Conservation (phyloP, 1,140 invertebrate species). For the Aphis craccivora region DNA sequence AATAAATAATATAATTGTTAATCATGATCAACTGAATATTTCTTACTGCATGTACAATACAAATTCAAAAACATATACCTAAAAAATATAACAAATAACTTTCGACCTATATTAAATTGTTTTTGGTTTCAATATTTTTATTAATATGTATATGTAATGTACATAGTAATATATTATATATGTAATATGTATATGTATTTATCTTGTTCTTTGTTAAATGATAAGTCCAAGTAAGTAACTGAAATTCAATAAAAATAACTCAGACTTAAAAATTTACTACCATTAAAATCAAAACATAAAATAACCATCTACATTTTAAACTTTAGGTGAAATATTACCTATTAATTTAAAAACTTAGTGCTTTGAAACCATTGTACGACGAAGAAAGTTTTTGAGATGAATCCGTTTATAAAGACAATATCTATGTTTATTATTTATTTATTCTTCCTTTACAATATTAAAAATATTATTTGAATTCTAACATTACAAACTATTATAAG, state of each 20-base stretch:
- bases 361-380: not conserved
- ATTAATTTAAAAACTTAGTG: not conserved
- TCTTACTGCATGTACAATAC: not conserved
- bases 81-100: not conserved
- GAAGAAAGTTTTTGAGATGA: conserved; percentile 11
- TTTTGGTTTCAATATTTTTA: not conserved
- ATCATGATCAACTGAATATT: not conserved
- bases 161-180: too few relatives aligned
- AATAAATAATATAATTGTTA: not conserved
- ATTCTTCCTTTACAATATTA: not conserved
- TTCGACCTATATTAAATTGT: not conserved
- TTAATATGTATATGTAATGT: too few relatives aligned
- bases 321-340: not conserved
- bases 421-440: not conserved
- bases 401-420: not conserved
- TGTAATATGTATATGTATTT: too few relatives aligned
- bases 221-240: not conserved
- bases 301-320: not conserved
- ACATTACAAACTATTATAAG: not conserved
- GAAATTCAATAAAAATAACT: not conserved
- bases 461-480: not conserved
- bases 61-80: not conserved
- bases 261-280: not conserved
- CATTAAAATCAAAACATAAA: not conserved
- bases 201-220: not conserved